A percentile compares a stretch with the other conserved stretches of the same genome.
Evolutionary conservation across 2,797 vertebrate genomes (phyloP).

Genomic region (Telmatherina bonti): DNA sequence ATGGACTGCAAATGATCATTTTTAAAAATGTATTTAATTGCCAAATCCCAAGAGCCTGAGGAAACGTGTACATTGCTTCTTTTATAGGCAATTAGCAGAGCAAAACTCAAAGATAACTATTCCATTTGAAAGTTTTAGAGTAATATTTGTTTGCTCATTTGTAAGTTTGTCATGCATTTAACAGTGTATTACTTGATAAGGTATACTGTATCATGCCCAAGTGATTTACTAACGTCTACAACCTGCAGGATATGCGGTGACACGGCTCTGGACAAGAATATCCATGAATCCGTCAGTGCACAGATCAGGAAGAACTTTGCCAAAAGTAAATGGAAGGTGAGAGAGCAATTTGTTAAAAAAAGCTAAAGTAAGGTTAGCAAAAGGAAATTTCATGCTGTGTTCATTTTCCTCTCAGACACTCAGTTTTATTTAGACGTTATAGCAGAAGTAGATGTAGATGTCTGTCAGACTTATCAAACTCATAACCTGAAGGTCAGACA

Average conservation of each 20-base stretch:
- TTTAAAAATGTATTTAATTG: no score
- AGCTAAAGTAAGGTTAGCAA: slow-evolving; percentile 35
- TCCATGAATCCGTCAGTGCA: slow-evolving; percentile 97
- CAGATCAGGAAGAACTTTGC: slow-evolving; percentile 99
- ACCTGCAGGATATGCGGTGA: slow-evolving; percentile 93
- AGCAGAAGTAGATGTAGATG: not conserved
- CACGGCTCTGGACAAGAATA: slow-evolving; percentile 96
- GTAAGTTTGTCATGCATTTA: no score
- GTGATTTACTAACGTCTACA: not conserved
- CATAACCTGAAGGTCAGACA: not conserved
- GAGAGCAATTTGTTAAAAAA: slow-evolving; percentile 51
- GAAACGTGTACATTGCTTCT: not conserved
- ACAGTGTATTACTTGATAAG: not conserved
- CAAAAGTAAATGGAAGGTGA: slow-evolving; percentile 99
- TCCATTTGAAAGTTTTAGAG: no score
- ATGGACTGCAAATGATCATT: no score
- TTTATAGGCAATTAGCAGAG: not conserved
- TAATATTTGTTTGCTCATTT: no score
- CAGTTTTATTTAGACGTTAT: not conserved
- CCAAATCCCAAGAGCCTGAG: not conserved
- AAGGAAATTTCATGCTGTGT: slow-evolving; percentile 1
- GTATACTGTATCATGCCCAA: not conserved
- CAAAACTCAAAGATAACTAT: no score
- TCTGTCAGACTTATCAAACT: not conserved
- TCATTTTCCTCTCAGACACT: slow-evolving; percentile 28